These are phyloP conservation scores for Brachionus manjavacas DNA, from an alignment of 1,140 invertebrate genomes.

Conservation along the genomic window DNA sequence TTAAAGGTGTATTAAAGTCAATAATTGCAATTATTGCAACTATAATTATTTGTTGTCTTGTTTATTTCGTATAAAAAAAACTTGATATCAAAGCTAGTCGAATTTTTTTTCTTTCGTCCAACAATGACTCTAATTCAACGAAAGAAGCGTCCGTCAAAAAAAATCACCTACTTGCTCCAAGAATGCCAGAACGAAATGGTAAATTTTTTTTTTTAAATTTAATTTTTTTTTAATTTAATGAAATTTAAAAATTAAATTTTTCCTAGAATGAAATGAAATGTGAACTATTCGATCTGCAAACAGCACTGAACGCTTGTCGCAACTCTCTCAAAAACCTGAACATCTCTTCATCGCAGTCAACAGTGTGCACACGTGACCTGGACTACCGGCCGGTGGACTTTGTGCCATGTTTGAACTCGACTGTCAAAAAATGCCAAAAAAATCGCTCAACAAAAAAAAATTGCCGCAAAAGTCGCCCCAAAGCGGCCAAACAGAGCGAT, in stretches of 20 bases:
- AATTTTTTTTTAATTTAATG: neutral
- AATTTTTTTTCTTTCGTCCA: neutral
- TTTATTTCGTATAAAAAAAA: neutral
- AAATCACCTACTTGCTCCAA: slow-evolving; percentile 19
- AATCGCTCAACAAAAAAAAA: neutral
- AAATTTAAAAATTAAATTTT: neutral
- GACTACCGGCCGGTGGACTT: neutral
- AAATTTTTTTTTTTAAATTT: neutral
- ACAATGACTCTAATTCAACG: slow-evolving; percentile 36
- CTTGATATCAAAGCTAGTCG: neutral
- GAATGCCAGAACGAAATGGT: slow-evolving; percentile 27
- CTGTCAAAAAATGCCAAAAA: neutral
- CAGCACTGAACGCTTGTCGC: slow-evolving; percentile 15
- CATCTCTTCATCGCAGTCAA: neutral
- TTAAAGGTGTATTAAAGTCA: slow-evolving; percentile 35
- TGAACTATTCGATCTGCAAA: slow-evolving; percentile 21
- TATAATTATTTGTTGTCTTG: slow-evolving; percentile 7
- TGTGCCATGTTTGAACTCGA: slow-evolving; percentile 18
- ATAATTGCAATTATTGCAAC: slow-evolving; percentile 24
- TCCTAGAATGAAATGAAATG: slow-evolving; percentile 28
- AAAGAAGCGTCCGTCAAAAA: slow-evolving; percentile 5
- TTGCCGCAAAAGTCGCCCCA: neutral
- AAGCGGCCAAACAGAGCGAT: neutral
- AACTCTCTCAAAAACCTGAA: neutral
- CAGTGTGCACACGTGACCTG: neutral